phyloP scores from a whole-genome alignment of 2,113 vertebrate species.

The Gymnorhina tibicen region DNA sequence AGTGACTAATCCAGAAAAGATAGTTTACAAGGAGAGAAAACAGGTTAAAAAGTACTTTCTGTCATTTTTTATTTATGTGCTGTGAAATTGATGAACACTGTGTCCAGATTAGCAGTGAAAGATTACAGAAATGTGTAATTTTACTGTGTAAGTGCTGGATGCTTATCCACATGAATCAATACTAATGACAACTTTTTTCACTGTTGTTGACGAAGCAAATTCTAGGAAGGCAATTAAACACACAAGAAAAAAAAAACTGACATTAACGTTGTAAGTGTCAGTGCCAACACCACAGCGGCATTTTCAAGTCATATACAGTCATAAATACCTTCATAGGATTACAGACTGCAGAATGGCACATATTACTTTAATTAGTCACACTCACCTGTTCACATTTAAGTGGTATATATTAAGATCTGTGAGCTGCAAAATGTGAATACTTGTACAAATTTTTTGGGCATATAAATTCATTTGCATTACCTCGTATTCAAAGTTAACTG shows the following conservation, averaged over 20 bases:
- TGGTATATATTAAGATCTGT: not conserved
- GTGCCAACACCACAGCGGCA: not conserved
- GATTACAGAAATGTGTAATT: not conserved
- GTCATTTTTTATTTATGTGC: not conserved
- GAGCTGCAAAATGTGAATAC: not conserved
- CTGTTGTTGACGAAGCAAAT: not conserved
- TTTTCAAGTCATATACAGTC: not conserved
- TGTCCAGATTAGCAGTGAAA: not conserved
- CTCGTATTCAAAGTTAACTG: not conserved
- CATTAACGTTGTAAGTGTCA: not conserved
- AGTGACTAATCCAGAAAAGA: not conserved
- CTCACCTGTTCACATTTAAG: not conserved
- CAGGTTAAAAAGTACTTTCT: not conserved
- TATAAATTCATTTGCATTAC: not conserved
- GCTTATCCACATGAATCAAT: not conserved
- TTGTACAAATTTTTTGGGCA: not conserved
- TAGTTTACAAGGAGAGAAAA: not conserved
- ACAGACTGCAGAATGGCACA: not conserved
- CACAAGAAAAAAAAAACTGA: not conserved
- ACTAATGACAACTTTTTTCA: not conserved
- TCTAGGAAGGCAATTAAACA: not conserved
- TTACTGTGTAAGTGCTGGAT: not conserved
- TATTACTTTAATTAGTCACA: not conserved
- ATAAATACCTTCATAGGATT: not conserved
- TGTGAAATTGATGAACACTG: not conserved